Conservation (phyloP, 1,140 invertebrate genomes). For the Drosophila melanica region DNA sequence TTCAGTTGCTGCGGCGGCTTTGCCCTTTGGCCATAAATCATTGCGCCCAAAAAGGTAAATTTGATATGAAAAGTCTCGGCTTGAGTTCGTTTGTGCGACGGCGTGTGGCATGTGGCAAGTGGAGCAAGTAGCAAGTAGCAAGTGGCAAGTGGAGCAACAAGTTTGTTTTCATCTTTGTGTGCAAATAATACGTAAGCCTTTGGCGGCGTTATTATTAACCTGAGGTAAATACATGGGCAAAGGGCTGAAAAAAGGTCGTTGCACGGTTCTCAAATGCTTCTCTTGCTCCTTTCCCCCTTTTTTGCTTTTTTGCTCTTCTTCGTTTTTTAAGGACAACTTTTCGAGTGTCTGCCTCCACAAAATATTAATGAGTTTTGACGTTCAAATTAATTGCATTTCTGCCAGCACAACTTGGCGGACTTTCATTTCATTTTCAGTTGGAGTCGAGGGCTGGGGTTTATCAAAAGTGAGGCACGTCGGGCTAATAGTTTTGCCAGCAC, state of each 20-base stretch:
- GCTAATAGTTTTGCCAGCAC: conserved; percentile 61
- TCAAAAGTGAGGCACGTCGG: conserved; percentile 51
- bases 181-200: conserved; percentile 71
- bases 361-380: conserved; percentile 82
- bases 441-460: conserved; percentile 30
- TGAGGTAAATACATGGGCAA: conserved; percentile 72
- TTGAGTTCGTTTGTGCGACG: conserved; percentile 8
- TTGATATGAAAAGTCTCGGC: conserved; percentile 46
- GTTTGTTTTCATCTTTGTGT: conserved; percentile 79
- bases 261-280: conserved; percentile 16
- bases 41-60: conserved; percentile 57
- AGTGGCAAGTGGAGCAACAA: conserved; percentile 67
- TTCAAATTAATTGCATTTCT: conserved; percentile 81
- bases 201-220: conserved; percentile 79
- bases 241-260: conserved; percentile 61
- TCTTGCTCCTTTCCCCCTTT: conserved; percentile 42
- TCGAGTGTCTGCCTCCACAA: conserved; percentile 43
- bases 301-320: conserved; percentile 8
- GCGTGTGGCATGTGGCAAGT: conserved; percentile 16
- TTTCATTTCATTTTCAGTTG: conserved; percentile 59
- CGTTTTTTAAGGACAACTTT: conserved; percentile 22
- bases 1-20: conserved; percentile 9
- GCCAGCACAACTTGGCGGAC: conserved; percentile 56
- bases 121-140: conserved; percentile 1
- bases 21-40: conserved; percentile 77